Conservation (phyloP, 2,113 vertebrate species). For the Pseudorasbora parva region DNA sequence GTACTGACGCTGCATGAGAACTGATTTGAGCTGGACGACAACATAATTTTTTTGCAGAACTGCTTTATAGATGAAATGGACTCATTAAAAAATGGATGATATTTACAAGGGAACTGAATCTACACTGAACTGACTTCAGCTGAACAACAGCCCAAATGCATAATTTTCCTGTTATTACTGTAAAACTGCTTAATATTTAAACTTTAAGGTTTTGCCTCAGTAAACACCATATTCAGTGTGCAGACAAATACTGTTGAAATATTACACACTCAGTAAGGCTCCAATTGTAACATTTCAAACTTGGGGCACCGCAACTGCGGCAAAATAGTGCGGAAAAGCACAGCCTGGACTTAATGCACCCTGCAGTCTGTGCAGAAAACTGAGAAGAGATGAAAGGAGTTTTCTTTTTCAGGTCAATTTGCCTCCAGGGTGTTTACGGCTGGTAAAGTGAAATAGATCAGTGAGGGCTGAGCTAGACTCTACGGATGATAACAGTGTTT, state of each 20-base stretch:
- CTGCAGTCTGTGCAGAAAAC: conserved; percentile 60
- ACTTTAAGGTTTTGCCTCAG: neutral
- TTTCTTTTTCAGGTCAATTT: conserved; percentile 72
- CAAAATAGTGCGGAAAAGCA: conserved; percentile 28
- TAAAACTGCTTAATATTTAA: neutral
- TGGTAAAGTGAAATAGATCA: conserved; percentile 70
- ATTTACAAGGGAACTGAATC: too few relatives aligned
- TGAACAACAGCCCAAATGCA: too few relatives aligned
- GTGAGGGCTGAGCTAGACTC: conserved; percentile 62
- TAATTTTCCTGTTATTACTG: too few relatives aligned
- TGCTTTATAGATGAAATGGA: too few relatives aligned
- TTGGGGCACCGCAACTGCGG: neutral
- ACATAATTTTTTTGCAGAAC: too few relatives aligned
- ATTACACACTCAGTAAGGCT: neutral
- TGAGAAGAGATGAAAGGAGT: conserved; percentile 71
- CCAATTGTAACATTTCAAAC: neutral
- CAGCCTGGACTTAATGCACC: conserved; percentile 62
- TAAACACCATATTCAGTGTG: neutral
- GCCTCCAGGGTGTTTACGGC: conserved; percentile 70
- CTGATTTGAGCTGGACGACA: too few relatives aligned
- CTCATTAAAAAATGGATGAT: too few relatives aligned
- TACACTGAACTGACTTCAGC: too few relatives aligned
- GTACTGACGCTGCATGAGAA: too few relatives aligned
- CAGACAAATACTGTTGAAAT: neutral
- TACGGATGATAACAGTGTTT: conserved; percentile 60